Conservation (phyloP, 37 sponge, comb jelly and placozoan genomes). For the Crambe crambe region DNA sequence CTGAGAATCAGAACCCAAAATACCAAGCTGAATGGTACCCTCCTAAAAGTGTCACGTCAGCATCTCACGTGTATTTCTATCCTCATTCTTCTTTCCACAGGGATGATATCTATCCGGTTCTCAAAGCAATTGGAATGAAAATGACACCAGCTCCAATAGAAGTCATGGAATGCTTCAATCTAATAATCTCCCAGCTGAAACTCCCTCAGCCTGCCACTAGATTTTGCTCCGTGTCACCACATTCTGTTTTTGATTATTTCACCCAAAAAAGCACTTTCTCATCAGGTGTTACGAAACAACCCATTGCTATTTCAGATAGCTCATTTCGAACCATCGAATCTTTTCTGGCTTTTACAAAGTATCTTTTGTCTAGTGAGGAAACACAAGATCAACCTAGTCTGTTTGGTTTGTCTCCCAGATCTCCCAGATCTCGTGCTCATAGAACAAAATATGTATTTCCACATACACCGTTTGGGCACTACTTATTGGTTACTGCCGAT, state of each 20-base stretch:
- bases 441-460: background rate
- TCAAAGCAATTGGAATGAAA: slow-evolving; percentile 45
- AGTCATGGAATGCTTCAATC: slow-evolving; percentile 21
- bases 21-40: background rate
- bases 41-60: background rate
- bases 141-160: slow-evolving; percentile 34
- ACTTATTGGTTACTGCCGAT: background rate
- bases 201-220: no score
- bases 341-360: background rate
- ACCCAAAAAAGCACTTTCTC: background rate
- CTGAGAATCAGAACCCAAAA: background rate
- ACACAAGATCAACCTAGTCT: background rate
- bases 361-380: background rate
- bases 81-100: background rate
- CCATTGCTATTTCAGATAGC: background rate
- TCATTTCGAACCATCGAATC: background rate
- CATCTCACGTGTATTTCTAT: background rate
- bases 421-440: background rate
- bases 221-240: background rate
- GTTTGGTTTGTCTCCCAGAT: background rate
- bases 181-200: background rate
- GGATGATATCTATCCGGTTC: background rate
- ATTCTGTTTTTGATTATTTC: background rate
- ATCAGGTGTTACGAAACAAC: background rate
- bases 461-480: background rate